These are phyloP conservation scores for Orthosia gracilis DNA, from an alignment of 2,888 invertebrate genomes.

Conservation along the genomic window DNA sequence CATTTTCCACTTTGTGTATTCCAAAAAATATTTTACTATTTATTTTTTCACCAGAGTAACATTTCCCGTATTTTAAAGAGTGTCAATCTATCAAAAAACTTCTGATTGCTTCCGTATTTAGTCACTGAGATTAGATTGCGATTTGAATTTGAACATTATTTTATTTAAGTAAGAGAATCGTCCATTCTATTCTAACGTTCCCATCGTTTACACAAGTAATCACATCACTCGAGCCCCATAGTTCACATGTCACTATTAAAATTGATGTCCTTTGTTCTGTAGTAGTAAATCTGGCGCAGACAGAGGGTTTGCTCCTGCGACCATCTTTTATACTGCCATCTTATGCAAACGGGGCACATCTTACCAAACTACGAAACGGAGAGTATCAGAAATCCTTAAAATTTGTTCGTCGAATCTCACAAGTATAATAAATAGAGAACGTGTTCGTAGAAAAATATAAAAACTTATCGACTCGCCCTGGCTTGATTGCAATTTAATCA, in stretches of 20 bases:
- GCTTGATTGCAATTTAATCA: no score
- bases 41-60: no score
- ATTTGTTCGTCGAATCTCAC: not conserved
- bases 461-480: not conserved
- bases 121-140: no score
- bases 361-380: not conserved
- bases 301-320: conserved; percentile 74
- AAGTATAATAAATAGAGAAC: not conserved
- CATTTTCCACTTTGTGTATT: no score
- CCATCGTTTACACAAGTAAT: conserved; percentile 70
- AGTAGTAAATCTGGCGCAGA: conserved; percentile 84
- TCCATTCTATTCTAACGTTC: conserved; percentile 69
- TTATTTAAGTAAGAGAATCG: conserved; percentile 4
- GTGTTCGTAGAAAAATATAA: not conserved
- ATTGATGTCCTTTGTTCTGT: conserved; percentile 89
- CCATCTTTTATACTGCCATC: conserved; percentile 75
- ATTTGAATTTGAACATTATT: not conserved
- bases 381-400: not conserved
- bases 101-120: no score
- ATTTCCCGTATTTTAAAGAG: no score
- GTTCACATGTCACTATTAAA: conserved; percentile 85
- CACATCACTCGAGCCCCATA: conserved; percentile 76
- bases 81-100: no score
- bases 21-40: no score
- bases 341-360: not conserved